Percentiles rank a stretch among this genome's conserved stretches.
Conservation (phyloP, 2,113 vertebrate genomes). For the Rhombomys opimus region DNA sequence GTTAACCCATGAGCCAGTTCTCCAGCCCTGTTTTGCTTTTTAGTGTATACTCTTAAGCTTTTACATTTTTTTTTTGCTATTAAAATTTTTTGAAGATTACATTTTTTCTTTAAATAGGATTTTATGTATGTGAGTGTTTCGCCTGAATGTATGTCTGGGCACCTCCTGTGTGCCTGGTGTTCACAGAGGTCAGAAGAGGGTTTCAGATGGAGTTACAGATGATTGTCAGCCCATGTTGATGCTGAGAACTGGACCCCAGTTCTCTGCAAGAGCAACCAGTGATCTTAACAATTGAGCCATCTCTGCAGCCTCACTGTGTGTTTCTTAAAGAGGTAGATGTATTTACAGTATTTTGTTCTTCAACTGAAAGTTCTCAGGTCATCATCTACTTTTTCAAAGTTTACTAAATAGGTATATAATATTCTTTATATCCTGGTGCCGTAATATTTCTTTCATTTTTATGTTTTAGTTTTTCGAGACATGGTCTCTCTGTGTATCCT, state of each 20-base stretch:
- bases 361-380: slow-evolving; percentile 23
- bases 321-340: not conserved
- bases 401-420: not conserved
- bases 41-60: too few species aligned
- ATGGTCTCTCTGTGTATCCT: too few species aligned
- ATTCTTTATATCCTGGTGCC: slow-evolving; percentile 27
- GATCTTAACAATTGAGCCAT: not conserved
- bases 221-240: not conserved
- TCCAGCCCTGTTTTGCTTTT: not conserved
- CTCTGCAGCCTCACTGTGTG: not conserved
- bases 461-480: too few species aligned
- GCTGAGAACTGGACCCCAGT: not conserved
- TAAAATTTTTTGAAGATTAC: not conserved
- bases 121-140: not conserved
- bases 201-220: not conserved
- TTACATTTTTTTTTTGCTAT: not conserved
- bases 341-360: slow-evolving; percentile 20
- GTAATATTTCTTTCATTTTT: not conserved
- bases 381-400: slow-evolving; percentile 20
- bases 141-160: not conserved
- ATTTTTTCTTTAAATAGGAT: not conserved
- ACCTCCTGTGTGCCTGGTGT: not conserved
- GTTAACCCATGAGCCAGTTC: too few species aligned
- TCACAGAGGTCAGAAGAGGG: not conserved
- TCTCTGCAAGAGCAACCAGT: not conserved